Evolutionary conservation across 2,888 invertebrate genomes (phyloP).

Genomic region (Synanthedon vespiformis): DNA sequence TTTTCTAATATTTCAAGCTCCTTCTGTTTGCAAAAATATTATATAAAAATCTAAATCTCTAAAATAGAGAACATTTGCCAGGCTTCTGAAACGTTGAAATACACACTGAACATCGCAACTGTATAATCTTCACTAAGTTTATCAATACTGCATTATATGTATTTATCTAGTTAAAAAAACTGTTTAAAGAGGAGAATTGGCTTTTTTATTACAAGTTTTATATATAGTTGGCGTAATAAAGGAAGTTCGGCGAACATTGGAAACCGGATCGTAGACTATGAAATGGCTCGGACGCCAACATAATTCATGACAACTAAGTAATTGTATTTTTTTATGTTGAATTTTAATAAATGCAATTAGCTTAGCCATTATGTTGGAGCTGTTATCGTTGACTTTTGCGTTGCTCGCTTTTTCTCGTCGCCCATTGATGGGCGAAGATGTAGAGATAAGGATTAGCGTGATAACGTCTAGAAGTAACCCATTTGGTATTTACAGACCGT

Average conservation of each 20-base stretch:
- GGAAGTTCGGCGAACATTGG: conserved; percentile 3
- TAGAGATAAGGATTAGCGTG: conserved; percentile 28
- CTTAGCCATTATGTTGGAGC: conserved; percentile 17
- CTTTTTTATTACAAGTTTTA: too few species aligned
- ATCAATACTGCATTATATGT: too few species aligned
- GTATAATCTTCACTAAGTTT: too few species aligned
- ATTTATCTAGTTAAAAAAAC: too few species aligned
- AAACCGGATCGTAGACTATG: conserved; percentile 29
- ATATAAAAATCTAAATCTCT: too few species aligned
- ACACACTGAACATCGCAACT: too few species aligned
- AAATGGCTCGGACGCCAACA: conserved; percentile 17
- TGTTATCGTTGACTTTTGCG: conserved; percentile 14
- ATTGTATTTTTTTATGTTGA: conserved; percentile 22
- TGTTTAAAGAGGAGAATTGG: too few species aligned
- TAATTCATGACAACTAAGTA: conserved; percentile 20
- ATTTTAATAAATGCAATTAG: conserved; percentile 39
- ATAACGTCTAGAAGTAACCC: neutral
- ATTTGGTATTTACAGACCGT: neutral
- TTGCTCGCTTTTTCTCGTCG: conserved; percentile 18
- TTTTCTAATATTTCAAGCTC: too few species aligned
- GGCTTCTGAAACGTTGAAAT: too few species aligned
- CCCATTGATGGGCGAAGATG: conserved; percentile 37
- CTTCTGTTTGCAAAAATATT: too few species aligned
- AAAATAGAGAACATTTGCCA: too few species aligned
- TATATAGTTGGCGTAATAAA: too few species aligned